Evolutionary conservation across 2,888 invertebrate species (phyloP).

Genomic region (Hetaerina titia): DNA sequence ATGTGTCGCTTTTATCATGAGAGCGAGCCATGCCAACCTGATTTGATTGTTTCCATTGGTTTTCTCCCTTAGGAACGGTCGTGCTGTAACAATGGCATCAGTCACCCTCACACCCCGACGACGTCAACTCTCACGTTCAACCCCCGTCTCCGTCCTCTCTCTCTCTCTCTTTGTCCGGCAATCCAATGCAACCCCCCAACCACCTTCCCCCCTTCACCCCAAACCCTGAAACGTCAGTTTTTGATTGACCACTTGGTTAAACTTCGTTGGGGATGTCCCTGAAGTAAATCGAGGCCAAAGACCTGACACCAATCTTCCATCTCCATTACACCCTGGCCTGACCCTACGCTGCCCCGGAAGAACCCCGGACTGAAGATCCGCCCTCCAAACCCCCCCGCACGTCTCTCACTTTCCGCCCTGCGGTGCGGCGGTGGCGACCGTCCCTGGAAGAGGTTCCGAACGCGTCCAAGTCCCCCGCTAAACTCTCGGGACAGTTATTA

Average conservation of each 20-base stretch:
- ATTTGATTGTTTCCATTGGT: slow-evolving; percentile 49
- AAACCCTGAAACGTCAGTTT: slow-evolving; percentile 26
- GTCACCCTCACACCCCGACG: not conserved
- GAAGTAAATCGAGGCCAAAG: not conserved
- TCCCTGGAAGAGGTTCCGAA: not conserved
- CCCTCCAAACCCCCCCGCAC: too few relatives aligned
- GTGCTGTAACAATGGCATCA: slow-evolving; percentile 17
- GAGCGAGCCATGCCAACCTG: not conserved
- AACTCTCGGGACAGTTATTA: not conserved
- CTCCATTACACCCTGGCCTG: not conserved
- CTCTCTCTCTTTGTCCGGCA: not conserved
- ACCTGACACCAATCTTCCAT: not conserved
- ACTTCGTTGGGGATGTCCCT: not conserved
- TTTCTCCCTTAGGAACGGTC: slow-evolving; percentile 40
- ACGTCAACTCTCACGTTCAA: not conserved
- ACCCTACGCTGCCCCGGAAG: too few relatives aligned
- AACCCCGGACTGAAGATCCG: too few relatives aligned
- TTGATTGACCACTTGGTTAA: slow-evolving; percentile 55
- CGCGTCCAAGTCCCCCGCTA: not conserved
- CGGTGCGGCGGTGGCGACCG: too few relatives aligned
- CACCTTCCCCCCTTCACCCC: not conserved
- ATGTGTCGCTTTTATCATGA: slow-evolving; percentile 51
- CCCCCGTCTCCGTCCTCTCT: not conserved
- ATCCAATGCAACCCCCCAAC: not conserved
- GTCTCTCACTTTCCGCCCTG: too few relatives aligned